A percentile compares a stretch with the other conserved stretches of the same genome.
Conservation (phyloP, 2,888 invertebrate genomes). For the Hymenopus coronatus region DNA sequence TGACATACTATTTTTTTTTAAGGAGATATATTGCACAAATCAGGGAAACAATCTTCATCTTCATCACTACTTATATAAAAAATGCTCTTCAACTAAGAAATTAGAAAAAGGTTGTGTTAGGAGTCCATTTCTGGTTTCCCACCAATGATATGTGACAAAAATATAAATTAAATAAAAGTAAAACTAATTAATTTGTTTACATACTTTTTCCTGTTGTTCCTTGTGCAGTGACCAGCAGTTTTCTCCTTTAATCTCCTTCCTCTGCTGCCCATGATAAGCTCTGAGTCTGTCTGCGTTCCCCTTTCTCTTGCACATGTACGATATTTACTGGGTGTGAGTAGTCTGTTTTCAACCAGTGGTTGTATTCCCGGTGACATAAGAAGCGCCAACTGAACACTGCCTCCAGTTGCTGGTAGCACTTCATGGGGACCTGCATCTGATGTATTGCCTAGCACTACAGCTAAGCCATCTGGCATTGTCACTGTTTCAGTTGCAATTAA, state of each 20-base stretch:
- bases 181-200: background rate
- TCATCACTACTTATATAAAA: no score
- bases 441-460: conserved; percentile 48
- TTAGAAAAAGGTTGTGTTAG: no score
- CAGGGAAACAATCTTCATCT: no score
- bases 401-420: conserved; percentile 38
- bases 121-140: no score
- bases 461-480: conserved; percentile 42
- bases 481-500: conserved; percentile 36
- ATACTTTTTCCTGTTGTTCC: conserved; percentile 30
- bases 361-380: conserved; percentile 51
- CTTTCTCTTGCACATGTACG: conserved; percentile 55
- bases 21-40: no score
- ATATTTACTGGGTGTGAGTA: conserved; percentile 59
- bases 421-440: conserved; percentile 51
- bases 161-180: background rate
- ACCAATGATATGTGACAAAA: background rate
- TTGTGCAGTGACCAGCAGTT: background rate
- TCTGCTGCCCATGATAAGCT: conserved; percentile 16
- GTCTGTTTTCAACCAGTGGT: conserved; percentile 47
- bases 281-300: conserved; percentile 65
- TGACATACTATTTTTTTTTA: no score
- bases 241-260: conserved; percentile 5
- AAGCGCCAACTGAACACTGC: conserved; percentile 56
- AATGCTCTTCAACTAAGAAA: no score